Conservation (phyloP, 1,140 invertebrate genomes). For the Diploscapter pachys region DNA sequence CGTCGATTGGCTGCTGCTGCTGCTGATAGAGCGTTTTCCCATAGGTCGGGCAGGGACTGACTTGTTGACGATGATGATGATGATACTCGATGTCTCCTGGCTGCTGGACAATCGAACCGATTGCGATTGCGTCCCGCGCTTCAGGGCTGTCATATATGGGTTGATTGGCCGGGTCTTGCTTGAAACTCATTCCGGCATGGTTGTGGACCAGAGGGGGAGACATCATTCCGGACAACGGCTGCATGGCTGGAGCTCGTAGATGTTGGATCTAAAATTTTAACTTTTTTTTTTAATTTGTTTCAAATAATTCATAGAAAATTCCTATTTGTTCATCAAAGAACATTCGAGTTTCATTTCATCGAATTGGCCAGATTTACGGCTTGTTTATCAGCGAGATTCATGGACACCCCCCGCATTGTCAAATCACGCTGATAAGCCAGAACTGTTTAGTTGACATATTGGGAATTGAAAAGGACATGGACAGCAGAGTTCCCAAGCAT, state of each 20-base stretch:
- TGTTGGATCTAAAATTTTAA: conserved; percentile 20
- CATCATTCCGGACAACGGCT: conserved; percentile 1
- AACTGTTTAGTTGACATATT: neutral
- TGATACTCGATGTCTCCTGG: neutral
- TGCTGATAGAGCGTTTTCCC: neutral
- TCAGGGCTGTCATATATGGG: conserved; percentile 8
- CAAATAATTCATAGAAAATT: neutral
- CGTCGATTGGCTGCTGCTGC: conserved; percentile 2
- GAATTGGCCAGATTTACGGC: neutral
- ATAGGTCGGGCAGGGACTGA: conserved; percentile 19
- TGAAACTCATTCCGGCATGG: neutral
- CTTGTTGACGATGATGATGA: neutral
- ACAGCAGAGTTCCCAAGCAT: no score
- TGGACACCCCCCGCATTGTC: conserved; percentile 2
- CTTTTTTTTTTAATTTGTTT: neutral
- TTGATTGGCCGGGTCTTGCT: conserved; percentile 12
- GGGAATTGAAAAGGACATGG: neutral
- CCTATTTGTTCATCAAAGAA: neutral
- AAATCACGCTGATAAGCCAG: neutral
- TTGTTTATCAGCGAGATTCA: neutral
- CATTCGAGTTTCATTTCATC: neutral
- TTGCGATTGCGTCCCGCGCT: conserved; percentile 1
- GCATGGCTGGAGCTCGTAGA: conserved; percentile 22
- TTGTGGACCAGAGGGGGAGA: conserved; percentile 11
- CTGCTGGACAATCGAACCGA: conserved; percentile 15